Base-by-base conservation (phyloP, 92 coral and sea anemone genomes). In the Diadumene lineata region DNA sequence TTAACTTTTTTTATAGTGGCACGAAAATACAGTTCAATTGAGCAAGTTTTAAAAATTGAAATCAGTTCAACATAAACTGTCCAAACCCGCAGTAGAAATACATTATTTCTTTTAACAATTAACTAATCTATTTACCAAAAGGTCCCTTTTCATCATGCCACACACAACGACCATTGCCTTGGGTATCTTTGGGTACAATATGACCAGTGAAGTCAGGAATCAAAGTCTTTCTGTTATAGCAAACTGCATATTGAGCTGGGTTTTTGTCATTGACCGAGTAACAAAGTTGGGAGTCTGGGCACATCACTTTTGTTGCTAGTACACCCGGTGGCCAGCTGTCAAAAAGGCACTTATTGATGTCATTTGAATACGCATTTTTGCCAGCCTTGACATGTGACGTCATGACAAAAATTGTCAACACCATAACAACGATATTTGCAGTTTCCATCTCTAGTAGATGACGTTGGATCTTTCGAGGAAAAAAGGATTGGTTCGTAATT, bases 161-260 rank as follows among this genome's bases (percentile, higher is more conserved):
- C 17, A 23, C 3, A 22, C 16, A 6, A 34, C 34, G 43, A 10
- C 74, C 34, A n/a, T 18, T 46, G 31, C 34, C 73, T 31, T 29
- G 16, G 1, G 57, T 24, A 34, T 21, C 26, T 10, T 24, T 10
- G 0, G 31, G 7, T 27, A 69, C 83, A 22, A 79, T 43, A 53
- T 79, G 83, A 0, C 77, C 77, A 2, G 77, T 79, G 32, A 69
- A 79, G 43, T 79, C 83, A 29, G 83, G 83, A 0, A 48, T 79
- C n/a, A 69, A 67, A 11, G 83, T 69, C 10, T 24, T 57, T 7
- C 50, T 79, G 70, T 79, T 70, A 66, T 79, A 79, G 46, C 83
- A 79, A 43, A 58, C 83, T 34, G 69, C 83, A 65, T 69, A 79
- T 38, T 56, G 53, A 0, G 83, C 77, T 2, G 57, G 56, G 17